Base-by-base conservation (phyloP, 2,113 vertebrate genomes). In the Beaufortia kweichowensis region DNA sequence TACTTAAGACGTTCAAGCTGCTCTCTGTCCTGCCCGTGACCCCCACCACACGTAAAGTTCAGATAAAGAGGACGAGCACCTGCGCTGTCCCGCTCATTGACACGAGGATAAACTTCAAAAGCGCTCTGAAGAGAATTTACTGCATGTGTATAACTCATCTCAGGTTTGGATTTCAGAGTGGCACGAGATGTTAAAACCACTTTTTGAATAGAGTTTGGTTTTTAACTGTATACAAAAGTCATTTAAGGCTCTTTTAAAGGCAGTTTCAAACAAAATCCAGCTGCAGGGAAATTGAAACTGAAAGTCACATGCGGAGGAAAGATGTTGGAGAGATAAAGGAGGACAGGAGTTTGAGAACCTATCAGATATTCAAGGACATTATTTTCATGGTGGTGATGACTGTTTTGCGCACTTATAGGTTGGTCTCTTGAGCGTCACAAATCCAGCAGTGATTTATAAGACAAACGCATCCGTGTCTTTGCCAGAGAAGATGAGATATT, bases 1-100 rank as follows among this genome's bases (percentile, higher is more conserved):
- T 11, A 17, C 5, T 2, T 75, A 76, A 84, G 77, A 31, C n/a
- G 2, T 78, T 80, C 73, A 78, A 65, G 71, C 64, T 65, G 78
- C 41, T 57, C 33, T 4, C 50, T 68, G 39, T 75, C 41, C 56
- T 29, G 43, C 39, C 50, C 41, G 11, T 74, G 61, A 79, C 82
- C 63, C 43, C n/a, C 1, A 41, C 63, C 7, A 31, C 65, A 21
- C 67, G 70, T 80, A 77, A 82, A 48, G 53, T 48, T 19, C 83
- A 79, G 39, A 73, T 61, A 26, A 73, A 61, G 70, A 24, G 26
- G 57, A 31, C 39, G 19, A 68, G 75, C 78, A 76, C 70, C 79
- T 81, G 64, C 56, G 26, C 67, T 39, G 35, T 72, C 35, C 29
- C 7, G 12, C 19, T 59, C 26, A 46, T 72, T 64, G 70, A 72